phyloP scores from a whole-genome alignment of 1,140 invertebrate species.

The Nephila pilipes region DNA sequence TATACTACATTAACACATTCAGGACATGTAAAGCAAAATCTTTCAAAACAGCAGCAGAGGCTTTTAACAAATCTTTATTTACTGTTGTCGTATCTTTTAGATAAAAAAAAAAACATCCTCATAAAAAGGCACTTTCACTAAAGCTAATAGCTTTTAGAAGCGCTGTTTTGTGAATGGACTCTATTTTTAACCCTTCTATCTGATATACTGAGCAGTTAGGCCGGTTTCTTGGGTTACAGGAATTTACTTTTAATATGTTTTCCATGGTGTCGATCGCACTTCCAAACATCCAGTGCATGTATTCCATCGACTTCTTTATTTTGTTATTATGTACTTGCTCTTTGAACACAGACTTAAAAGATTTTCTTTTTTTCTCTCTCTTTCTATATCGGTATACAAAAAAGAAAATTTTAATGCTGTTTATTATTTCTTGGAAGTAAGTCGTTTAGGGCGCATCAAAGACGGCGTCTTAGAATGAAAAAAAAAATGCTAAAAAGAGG shows the following conservation, averaged over 20 bases:
- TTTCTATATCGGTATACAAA: not conserved
- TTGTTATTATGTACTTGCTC: not conserved
- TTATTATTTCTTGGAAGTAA: constrained; percentile 32
- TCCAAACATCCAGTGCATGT: not conserved
- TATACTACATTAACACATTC: not conserved
- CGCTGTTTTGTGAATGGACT: constrained; percentile 6
- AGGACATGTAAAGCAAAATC: not conserved
- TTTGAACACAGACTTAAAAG: not conserved
- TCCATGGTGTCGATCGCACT: not conserved
- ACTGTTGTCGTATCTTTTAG: not conserved
- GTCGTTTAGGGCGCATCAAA: constrained; percentile 29
- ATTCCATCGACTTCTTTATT: not conserved
- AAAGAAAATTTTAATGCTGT: constrained; percentile 1
- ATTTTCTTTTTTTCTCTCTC: not conserved
- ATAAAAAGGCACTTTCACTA: constrained; percentile 23
- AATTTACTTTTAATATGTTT: constrained; percentile 49
- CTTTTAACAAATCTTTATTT: not conserved
- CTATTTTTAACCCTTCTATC: constrained; percentile 34
- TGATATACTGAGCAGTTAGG: not conserved
- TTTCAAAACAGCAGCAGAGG: not conserved
- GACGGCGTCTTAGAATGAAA: not conserved
- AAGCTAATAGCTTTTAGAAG: constrained; percentile 34
- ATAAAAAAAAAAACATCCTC: not conserved
- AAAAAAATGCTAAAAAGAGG: not conserved
- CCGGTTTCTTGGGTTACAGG: constrained; percentile 48